Evolutionary conservation across 1,140 invertebrate genomes (phyloP), one percentile per base, ranked within the genome.

Genomic region (Dendrolimus kikuchii): DNA sequence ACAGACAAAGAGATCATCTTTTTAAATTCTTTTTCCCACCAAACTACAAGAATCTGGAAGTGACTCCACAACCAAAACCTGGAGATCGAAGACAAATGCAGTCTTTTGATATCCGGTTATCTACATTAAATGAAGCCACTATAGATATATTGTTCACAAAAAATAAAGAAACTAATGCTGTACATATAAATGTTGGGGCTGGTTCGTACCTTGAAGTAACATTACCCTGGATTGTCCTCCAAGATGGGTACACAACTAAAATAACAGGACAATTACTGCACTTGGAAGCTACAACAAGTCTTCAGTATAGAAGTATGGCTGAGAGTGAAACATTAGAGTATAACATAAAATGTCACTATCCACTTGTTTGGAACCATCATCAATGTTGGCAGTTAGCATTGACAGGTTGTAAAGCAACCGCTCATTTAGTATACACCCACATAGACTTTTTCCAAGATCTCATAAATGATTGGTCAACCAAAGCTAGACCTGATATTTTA

Each of bases 21-120:
- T 99, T 96, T 81, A 97, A 94, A 87, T 98, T 99, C 79, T 99
- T 99, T 80, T 99, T 96, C 78, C 98, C 98, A 4, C 93, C 95
- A 56, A 95, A 96, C 81, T 96, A 94, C 82, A 92, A 94, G 68
- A 90, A 92, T 46, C 86, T 94, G 57, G 90, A 93, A 79, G 90
- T 94, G 2, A 95, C 94, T 0, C 92, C 93, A 55, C 89, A 92
- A 39, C 94, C 94, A 2, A 90, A 92, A 77, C 94, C 96, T 0
- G 97, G 97, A 2, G 95, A 98, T 69, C 91, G 93, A 75, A 88
- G 97, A 62, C 92, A 93, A 66, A 96, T 94, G 74, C 95, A 98
- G 68, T 94, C 95, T 5, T 98, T 99, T 86, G 96, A 98, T 79
- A 93, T 99, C 46, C 92, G 96, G 54, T 87, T 99, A 42, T 96